Conservation (phyloP, 2,888 invertebrate genomes). For the Lapara coniferarum region DNA sequence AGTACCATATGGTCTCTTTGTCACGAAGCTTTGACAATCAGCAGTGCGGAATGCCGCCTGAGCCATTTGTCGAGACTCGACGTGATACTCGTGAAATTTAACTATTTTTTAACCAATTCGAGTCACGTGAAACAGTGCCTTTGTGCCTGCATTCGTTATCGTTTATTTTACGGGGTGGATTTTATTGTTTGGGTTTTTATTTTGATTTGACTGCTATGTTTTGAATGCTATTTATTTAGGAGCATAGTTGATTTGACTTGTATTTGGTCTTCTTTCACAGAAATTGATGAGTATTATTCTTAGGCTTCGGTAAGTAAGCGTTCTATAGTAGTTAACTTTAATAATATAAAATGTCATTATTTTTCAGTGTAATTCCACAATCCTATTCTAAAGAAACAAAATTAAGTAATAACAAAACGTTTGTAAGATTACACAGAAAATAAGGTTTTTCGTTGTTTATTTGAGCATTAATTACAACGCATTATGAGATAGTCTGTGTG, state of each 20-base stretch:
- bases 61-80: background rate
- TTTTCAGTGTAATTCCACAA: no score
- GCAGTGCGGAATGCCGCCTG: conserved; percentile 30
- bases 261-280: no score
- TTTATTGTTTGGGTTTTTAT: no score
- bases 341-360: no score
- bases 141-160: conserved; percentile 1
- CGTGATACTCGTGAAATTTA: background rate
- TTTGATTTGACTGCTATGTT: no score
- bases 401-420: background rate
- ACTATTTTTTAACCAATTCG: conserved; percentile 4
- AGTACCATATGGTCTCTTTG: background rate
- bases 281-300: no score
- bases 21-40: conserved; percentile 32
- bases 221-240: no score
- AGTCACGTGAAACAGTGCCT: background rate
- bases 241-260: no score
- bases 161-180: background rate
- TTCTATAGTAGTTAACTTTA: no score
- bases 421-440: background rate
- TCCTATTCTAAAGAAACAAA: no score
- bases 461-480: conserved; percentile 3
- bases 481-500: conserved; percentile 16
- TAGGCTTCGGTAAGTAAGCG: no score
- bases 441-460: background rate